A percentile compares a stretch with the other conserved stretches of the same genome.
Evolutionary conservation across 2,888 invertebrate genomes (phyloP).

Genomic region (Meliscaeva auricollis): DNA sequence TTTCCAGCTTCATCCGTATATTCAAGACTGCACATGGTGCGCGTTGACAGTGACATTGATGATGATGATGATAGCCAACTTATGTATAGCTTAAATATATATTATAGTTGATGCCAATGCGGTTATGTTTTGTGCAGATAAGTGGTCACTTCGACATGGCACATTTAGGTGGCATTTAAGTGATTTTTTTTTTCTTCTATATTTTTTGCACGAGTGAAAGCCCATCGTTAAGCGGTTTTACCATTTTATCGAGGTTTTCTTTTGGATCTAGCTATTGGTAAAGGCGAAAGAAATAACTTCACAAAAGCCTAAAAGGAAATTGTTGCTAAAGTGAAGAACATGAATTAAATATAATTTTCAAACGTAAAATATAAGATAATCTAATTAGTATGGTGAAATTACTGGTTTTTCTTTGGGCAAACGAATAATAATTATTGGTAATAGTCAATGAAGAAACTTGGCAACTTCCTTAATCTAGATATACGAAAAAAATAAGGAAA

Average conservation of each 20-base stretch:
- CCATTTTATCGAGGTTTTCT: conserved; percentile 31
- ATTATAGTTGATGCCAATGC: conserved; percentile 50
- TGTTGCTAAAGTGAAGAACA: conserved; percentile 43
- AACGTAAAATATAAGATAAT: conserved; percentile 40
- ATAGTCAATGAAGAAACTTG: background rate
- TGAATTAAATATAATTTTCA: conserved; percentile 52
- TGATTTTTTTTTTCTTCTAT: background rate
- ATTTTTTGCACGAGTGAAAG: conserved; percentile 58
- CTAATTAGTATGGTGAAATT: conserved; percentile 57
- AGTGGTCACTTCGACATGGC: conserved; percentile 58
- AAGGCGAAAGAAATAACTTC: background rate
- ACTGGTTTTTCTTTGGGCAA: conserved; percentile 26
- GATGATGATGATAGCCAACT: conserved; percentile 66
- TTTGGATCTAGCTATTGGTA: background rate
- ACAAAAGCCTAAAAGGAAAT: conserved; percentile 53
- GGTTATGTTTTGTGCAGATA: conserved; percentile 43
- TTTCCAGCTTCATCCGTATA: conserved; percentile 34
- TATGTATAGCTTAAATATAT: background rate
- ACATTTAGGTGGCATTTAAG: conserved; percentile 63
- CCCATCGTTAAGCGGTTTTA: conserved; percentile 56
- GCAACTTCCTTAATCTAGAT: conserved; percentile 35
- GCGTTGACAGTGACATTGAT: conserved; percentile 68
- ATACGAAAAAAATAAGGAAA: conserved; percentile 4
- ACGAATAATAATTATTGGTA: no score
- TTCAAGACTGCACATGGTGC: conserved; percentile 34